These are phyloP conservation scores for Aspiorhynchus laticeps DNA, from an alignment of 2,113 vertebrate genomes.

Conservation along the genomic window DNA sequence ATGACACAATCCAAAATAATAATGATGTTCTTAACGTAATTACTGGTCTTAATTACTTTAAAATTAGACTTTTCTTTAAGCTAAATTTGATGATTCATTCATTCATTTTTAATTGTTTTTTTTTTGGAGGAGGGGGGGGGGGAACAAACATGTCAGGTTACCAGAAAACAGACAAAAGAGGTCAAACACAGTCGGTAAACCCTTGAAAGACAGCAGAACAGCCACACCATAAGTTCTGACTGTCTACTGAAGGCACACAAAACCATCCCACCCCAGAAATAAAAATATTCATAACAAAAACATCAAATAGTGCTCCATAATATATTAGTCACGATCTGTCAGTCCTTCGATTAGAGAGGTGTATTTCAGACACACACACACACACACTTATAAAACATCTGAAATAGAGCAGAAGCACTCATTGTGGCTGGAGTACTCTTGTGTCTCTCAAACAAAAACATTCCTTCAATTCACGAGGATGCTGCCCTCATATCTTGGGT, in stretches of 20 bases:
- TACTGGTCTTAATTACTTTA: too few species aligned
- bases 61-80: not conserved
- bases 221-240: not conserved
- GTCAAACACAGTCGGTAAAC: not conserved
- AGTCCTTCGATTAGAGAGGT: slow-evolving; percentile 7
- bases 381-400: slow-evolving; percentile 15
- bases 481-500: slow-evolving; percentile 82
- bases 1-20: not conserved
- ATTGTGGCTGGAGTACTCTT: not conserved
- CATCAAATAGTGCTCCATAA: slow-evolving; percentile 37
- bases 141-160: slow-evolving; percentile 22
- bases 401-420: not conserved
- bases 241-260: not conserved
- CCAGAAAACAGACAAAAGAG: not conserved
- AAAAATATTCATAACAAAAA: not conserved
- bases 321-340: slow-evolving; percentile 44
- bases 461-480: not conserved
- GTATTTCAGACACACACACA: slow-evolving; percentile 1
- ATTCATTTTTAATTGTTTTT: not conserved
- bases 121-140: too few species aligned
- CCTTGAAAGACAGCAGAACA: slow-evolving; percentile 24
- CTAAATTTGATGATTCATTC: not conserved
- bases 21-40: not conserved
- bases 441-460: not conserved
- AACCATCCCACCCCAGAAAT: not conserved